Percentiles rank a stretch among this genome's conserved stretches.
Conservation (phyloP, 2,888 invertebrate species). For the Dascillus cervinus region DNA sequence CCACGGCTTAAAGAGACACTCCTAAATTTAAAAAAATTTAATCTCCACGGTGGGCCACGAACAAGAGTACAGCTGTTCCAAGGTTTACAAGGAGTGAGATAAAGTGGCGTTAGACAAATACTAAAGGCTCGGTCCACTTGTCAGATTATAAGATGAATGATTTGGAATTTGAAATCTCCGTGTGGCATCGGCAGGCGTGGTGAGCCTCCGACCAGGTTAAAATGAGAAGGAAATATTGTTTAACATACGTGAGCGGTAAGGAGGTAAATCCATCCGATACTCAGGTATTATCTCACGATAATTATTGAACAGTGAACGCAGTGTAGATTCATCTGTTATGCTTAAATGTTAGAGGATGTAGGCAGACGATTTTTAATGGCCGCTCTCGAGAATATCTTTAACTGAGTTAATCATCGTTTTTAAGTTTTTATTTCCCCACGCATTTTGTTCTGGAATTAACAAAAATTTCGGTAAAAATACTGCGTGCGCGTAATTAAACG, state of each 20-base stretch:
- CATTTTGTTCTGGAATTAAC: too few relatives aligned
- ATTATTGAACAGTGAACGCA: conserved; percentile 23
- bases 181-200: conserved; percentile 25
- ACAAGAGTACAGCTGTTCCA: conserved; percentile 17
- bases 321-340: conserved; percentile 19
- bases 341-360: conserved; percentile 17
- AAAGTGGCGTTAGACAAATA: conserved; percentile 20
- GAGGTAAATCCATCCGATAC: conserved; percentile 11
- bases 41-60: conserved; percentile 11
- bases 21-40: conserved; percentile 15
- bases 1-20: conserved; percentile 6
- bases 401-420: conserved; percentile 9
- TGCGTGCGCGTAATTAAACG: too few relatives aligned
- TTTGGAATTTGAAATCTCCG: conserved; percentile 41
- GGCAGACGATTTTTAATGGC: conserved; percentile 14
- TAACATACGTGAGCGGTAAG: conserved; percentile 6
- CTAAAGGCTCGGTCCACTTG: conserved; percentile 36
- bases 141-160: conserved; percentile 51
- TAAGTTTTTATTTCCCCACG: too few relatives aligned
- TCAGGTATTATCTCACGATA: conserved; percentile 20
- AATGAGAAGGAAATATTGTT: conserved; percentile 10
- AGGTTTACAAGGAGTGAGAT: conserved; percentile 17
- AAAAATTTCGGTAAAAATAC: too few relatives aligned
- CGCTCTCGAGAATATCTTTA: conserved; percentile 8
- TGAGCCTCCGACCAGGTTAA: conserved; percentile 12